phyloP scores from a whole-genome alignment of 2,113 vertebrate genomes.

The Channa maculata region DNA sequence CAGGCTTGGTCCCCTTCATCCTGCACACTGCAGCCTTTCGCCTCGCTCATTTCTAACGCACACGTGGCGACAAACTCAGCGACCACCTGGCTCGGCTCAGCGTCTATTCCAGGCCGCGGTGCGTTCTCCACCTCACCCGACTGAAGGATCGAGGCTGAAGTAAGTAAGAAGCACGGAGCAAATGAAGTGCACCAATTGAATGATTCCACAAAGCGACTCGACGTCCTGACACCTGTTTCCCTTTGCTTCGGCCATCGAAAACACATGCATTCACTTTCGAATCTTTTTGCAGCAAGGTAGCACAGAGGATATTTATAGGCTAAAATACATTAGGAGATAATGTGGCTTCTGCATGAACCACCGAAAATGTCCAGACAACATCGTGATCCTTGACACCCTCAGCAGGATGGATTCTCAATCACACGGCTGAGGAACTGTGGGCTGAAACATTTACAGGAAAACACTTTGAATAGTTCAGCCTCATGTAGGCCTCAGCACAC shows the following conservation, averaged over 20 bases:
- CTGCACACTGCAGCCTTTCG: neutral
- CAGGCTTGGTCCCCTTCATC: conserved; percentile 3
- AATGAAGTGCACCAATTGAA: conserved; percentile 43
- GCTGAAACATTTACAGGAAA: no score
- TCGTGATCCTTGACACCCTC: no score
- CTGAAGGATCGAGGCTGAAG: neutral
- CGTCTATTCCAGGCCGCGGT: conserved; percentile 32
- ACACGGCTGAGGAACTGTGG: no score
- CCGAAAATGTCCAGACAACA: no score
- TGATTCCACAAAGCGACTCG: conserved; percentile 33
- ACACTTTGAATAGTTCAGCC: no score
- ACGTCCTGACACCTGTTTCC: conserved; percentile 52
- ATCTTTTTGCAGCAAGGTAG: no score
- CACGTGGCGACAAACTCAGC: conserved; percentile 35
- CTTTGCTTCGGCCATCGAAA: neutral
- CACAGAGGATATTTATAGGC: no score
- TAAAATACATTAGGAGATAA: no score
- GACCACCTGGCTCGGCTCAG: conserved; percentile 37
- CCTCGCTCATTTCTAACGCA: conserved; percentile 40
- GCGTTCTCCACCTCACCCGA: neutral
- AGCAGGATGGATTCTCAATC: no score
- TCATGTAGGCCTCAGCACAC: no score
- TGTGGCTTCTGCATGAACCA: no score
- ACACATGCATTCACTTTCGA: no score
- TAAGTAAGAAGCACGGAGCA: conserved; percentile 5